Evolutionary conservation across 2,113 vertebrate genomes (phyloP).

Genomic region (Eleginops maclovinus): DNA sequence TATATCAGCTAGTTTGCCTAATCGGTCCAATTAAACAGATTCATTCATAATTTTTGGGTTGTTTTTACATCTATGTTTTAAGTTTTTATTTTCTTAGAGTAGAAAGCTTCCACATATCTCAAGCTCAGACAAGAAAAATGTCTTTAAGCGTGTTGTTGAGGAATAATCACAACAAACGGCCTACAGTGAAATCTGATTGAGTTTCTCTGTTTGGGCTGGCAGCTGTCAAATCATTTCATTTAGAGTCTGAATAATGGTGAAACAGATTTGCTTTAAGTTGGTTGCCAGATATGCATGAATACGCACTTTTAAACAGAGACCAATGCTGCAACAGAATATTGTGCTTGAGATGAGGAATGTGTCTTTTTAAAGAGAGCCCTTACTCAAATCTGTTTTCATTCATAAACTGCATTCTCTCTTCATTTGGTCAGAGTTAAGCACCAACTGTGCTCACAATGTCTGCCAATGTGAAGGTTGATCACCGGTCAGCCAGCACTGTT

Average conservation of each 20-base stretch:
- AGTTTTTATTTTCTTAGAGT: not conserved
- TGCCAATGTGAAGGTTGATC: slow-evolving; percentile 17
- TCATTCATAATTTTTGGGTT: not conserved
- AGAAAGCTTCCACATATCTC: not conserved
- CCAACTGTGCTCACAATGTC: not conserved
- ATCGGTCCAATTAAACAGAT: not conserved
- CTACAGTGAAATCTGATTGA: not conserved
- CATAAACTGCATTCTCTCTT: slow-evolving; percentile 13
- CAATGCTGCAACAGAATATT: not conserved
- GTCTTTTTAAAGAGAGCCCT: not conserved
- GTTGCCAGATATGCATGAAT: not conserved
- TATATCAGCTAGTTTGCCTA: not conserved
- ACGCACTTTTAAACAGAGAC: not conserved
- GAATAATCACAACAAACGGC: not conserved
- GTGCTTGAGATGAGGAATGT: not conserved
- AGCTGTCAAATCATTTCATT: slow-evolving; percentile 6
- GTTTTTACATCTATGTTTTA: too few species aligned
- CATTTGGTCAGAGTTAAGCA: slow-evolving; percentile 13
- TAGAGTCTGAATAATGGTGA: not conserved
- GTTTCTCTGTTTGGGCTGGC: not conserved
- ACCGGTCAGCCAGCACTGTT: slow-evolving; percentile 45
- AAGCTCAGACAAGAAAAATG: too few species aligned
- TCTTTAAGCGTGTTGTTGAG: not conserved
- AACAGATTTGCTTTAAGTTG: not conserved
- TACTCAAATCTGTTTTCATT: slow-evolving; percentile 15